Percentiles rank a stretch among this genome's conserved stretches.
phyloP scores from a whole-genome alignment of 2,888 invertebrate species.

The Druceiella hillmani region DNA sequence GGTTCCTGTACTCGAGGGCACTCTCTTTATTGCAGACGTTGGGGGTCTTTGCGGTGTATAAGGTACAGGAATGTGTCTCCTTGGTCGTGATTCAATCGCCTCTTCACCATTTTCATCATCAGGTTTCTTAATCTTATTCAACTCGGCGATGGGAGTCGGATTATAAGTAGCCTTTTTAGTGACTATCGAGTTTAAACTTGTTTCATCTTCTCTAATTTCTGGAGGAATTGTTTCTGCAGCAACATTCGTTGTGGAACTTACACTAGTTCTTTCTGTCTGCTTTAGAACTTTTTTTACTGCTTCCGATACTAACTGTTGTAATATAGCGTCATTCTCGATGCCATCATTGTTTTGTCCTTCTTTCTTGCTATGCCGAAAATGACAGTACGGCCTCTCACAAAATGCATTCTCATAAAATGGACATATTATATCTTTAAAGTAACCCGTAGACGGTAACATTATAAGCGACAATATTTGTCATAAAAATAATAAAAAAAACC shows the following conservation, averaged over 20 bases:
- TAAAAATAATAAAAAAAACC: slow-evolving; percentile 9
- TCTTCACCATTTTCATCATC: slow-evolving; percentile 35
- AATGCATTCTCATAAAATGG: slow-evolving; percentile 75
- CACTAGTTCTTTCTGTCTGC: slow-evolving; percentile 36
- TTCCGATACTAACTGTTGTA: slow-evolving; percentile 56
- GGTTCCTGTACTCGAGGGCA: slow-evolving; percentile 36
- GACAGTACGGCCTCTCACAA: slow-evolving; percentile 88
- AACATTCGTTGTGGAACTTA: slow-evolving; percentile 45
- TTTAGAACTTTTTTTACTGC: slow-evolving; percentile 57
- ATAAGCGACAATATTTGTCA: slow-evolving; percentile 29
- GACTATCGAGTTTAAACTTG: too few species aligned
- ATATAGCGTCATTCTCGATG: slow-evolving; percentile 45
- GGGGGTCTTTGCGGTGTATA: slow-evolving; percentile 48
- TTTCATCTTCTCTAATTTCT: too few species aligned
- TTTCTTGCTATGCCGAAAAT: slow-evolving; percentile 80
- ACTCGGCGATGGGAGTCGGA: slow-evolving; percentile 61
- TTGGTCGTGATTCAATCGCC: slow-evolving; percentile 33
- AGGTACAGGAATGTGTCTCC: slow-evolving; percentile 47
- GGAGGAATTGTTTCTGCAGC: too few species aligned
- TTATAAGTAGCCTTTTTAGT: slow-evolving; percentile 50
- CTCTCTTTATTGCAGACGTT: slow-evolving; percentile 35
- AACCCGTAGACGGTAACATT: slow-evolving; percentile 89
- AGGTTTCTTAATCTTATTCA: slow-evolving; percentile 42
- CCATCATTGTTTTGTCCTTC: slow-evolving; percentile 49
- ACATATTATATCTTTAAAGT: slow-evolving; percentile 80